Percentiles rank a stretch among this genome's conserved stretches.
These are phyloP conservation scores for Paracyclopina nana DNA, from an alignment of 1,140 invertebrate species.

Conservation along the genomic window DNA sequence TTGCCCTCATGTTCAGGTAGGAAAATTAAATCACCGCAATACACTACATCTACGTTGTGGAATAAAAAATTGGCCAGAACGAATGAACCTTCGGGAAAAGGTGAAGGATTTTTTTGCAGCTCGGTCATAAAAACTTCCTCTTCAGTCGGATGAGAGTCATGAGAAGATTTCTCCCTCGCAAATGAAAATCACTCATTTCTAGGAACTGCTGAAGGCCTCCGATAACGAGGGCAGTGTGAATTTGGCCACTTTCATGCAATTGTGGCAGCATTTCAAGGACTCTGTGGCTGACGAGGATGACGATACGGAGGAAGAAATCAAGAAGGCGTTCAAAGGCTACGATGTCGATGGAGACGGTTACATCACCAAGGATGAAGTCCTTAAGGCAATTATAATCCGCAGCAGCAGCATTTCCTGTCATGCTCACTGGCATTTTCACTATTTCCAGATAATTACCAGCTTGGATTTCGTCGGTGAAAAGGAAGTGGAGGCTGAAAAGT, in stretches of 20 bases:
- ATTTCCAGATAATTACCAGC: not conserved
- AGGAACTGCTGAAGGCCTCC: not conserved
- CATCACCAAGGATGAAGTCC: not conserved
- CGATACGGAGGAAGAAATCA: constrained; percentile 2
- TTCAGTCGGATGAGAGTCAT: too few species aligned
- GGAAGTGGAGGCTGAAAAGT: not conserved
- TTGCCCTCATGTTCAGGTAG: too few species aligned
- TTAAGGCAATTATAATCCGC: not conserved
- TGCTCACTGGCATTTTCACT: too few species aligned
- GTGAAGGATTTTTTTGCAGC: too few species aligned
- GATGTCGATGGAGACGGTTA: constrained; percentile 4
- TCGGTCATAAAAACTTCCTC: too few species aligned
- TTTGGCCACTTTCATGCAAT: not conserved
- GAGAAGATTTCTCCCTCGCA: too few species aligned
- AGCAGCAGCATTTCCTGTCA: not conserved
- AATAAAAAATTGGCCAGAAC: too few species aligned
- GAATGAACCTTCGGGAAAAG: too few species aligned
- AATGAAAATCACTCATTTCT: too few species aligned
- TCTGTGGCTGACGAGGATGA: not conserved
- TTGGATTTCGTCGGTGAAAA: not conserved
- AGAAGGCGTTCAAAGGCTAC: not conserved
- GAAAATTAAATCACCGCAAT: too few species aligned
- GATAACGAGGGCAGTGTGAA: not conserved
- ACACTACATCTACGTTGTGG: too few species aligned
- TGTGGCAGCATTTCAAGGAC: not conserved